Conservation (phyloP, 2,888 invertebrate genomes). For the Pheosia gnoma region DNA sequence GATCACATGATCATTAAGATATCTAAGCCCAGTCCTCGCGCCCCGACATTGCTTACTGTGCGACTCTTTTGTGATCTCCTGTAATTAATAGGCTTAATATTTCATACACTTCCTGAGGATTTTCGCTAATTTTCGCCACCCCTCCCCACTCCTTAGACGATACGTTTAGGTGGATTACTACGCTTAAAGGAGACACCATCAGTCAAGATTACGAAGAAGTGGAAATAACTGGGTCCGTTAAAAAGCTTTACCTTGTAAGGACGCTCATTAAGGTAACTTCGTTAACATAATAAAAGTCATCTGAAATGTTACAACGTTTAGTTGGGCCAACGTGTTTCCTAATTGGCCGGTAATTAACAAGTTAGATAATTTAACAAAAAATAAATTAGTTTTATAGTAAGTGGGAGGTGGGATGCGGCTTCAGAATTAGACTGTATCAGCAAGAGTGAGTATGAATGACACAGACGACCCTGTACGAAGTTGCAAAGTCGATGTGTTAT, state of each 20-base stretch:
- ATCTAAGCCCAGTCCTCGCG: constrained; percentile 51
- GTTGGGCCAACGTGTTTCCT: constrained; percentile 32
- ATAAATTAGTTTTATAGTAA: neutral
- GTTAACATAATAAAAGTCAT: constrained; percentile 53
- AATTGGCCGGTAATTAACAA: constrained; percentile 21
- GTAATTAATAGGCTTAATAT: constrained; percentile 76
- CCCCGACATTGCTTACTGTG: constrained; percentile 51
- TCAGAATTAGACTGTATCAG: no score
- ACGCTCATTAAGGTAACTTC: constrained; percentile 52
- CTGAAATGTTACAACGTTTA: constrained; percentile 37
- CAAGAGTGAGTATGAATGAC: no score
- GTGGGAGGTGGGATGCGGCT: no score
- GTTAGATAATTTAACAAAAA: constrained; percentile 5
- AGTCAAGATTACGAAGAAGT: constrained; percentile 59
- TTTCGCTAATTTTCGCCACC: constrained; percentile 63
- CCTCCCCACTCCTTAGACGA: constrained; percentile 19
- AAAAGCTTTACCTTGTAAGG: constrained; percentile 56
- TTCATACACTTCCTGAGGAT: constrained; percentile 68
- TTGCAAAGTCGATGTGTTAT: no score
- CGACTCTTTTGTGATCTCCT: constrained; percentile 66
- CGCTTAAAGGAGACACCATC: constrained; percentile 50
- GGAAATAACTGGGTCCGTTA: constrained; percentile 49
- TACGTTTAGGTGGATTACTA: constrained; percentile 52
- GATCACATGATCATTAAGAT: constrained; percentile 72
- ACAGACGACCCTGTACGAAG: no score